Conservation (phyloP, 2,113 vertebrate species). For the Coreoperca whiteheadi region DNA sequence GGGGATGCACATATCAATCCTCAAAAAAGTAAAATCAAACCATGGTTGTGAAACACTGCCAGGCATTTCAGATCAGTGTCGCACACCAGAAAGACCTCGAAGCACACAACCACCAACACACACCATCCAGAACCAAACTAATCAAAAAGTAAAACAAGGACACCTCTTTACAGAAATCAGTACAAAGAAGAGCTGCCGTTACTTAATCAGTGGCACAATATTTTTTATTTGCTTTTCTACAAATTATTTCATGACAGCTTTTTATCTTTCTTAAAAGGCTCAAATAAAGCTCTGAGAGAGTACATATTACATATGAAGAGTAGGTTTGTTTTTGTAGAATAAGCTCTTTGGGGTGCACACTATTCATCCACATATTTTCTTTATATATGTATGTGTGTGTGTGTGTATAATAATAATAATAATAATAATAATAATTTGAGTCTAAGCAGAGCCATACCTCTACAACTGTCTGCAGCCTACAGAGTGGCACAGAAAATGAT, state of each 20-base stretch:
- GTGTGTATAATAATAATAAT: too few relatives aligned
- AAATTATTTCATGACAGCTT: conserved; percentile 8
- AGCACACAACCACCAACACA: conserved; percentile 77
- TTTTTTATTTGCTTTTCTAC: not conserved
- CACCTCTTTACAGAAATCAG: conserved; percentile 53
- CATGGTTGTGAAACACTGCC: conserved; percentile 76
- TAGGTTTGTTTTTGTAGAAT: conserved; percentile 13
- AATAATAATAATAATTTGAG: too few relatives aligned
- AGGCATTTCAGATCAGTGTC: conserved; percentile 78
- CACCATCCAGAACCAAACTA: conserved; percentile 74
- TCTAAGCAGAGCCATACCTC: conserved; percentile 47
- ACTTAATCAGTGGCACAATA: not conserved
- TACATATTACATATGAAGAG: not conserved
- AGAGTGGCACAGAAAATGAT: conserved; percentile 47
- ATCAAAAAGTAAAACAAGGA: conserved; percentile 55
- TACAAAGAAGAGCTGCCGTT: conserved; percentile 41
- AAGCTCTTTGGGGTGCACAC: conserved; percentile 3
- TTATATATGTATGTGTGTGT: not conserved
- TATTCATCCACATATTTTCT: conserved; percentile 27
- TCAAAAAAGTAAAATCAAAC: conserved; percentile 73
- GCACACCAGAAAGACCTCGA: conserved; percentile 69
- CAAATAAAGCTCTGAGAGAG: not conserved
- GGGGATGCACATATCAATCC: conserved; percentile 82
- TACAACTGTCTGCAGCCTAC: conserved; percentile 52
- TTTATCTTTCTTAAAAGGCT: conserved; percentile 1